A percentile compares a stretch with the other conserved stretches of the same genome.
These are phyloP conservation scores for Cyaniris semiargus DNA, from an alignment of 2,888 invertebrate species.

Conservation along the genomic window DNA sequence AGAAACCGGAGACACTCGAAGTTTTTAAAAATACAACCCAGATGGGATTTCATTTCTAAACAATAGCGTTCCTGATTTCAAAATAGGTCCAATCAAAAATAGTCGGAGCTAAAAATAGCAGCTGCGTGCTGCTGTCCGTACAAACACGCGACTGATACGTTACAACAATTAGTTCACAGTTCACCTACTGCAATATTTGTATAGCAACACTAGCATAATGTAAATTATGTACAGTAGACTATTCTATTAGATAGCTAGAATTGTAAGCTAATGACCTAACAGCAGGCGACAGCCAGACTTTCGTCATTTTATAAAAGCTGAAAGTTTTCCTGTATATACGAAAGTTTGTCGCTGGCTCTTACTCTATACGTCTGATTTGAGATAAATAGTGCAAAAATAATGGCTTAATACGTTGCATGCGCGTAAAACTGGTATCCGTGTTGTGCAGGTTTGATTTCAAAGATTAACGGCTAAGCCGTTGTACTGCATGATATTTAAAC, in stretches of 20 bases:
- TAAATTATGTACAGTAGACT: background rate
- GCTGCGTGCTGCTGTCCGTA: conserved; percentile 57
- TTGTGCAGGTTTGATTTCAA: background rate
- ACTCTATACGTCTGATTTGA: too few species aligned
- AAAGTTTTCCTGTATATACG: too few species aligned
- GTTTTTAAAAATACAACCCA: conserved; percentile 49
- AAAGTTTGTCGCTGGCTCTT: too few species aligned
- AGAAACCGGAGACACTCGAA: conserved; percentile 20
- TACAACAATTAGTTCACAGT: conserved; percentile 53
- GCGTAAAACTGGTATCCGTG: too few species aligned
- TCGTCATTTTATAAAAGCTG: too few species aligned
- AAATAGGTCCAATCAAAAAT: conserved; percentile 66
- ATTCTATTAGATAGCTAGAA: background rate
- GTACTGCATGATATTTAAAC: conserved; percentile 46
- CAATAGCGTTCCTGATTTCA: conserved; percentile 62
- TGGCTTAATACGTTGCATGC: too few species aligned
- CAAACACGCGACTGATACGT: conserved; percentile 48
- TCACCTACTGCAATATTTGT: conserved; percentile 48
- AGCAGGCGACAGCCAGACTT: too few species aligned
- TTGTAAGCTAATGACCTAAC: too few species aligned
- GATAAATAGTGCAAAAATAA: too few species aligned
- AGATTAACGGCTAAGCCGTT: background rate
- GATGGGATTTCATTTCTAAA: conserved; percentile 55
- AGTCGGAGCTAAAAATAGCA: conserved; percentile 69
- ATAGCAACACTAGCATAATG: conserved; percentile 37